Evolutionary conservation across 2,113 vertebrate genomes (phyloP).

Genomic region (Sigmodon hispidus): DNA sequence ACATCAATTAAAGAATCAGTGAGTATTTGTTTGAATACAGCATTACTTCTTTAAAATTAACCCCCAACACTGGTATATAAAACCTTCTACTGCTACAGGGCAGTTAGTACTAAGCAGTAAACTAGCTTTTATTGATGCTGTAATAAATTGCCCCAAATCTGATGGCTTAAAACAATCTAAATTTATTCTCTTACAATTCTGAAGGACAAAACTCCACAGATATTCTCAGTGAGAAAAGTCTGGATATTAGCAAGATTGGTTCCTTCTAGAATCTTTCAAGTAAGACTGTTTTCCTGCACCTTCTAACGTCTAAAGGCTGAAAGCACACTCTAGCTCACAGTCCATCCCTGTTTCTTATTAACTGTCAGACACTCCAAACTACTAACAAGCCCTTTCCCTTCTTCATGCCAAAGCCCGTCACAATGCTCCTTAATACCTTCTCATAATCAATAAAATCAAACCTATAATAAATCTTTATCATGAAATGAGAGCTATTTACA

Average conservation of each 20-base stretch:
- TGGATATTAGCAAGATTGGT: neutral
- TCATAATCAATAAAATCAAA: neutral
- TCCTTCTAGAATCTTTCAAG: neutral
- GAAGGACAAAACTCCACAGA: constrained; percentile 16
- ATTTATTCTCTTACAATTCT: neutral
- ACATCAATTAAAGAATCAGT: neutral
- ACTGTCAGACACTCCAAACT: neutral
- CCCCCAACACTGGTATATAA: neutral
- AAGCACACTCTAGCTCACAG: neutral
- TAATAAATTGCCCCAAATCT: neutral
- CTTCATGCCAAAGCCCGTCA: neutral
- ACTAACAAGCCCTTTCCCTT: neutral
- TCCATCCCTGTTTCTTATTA: neutral
- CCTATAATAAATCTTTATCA: neutral
- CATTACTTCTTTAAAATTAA: neutral
- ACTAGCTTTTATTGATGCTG: neutral
- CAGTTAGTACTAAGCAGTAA: neutral
- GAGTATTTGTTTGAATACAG: neutral
- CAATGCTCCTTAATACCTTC: neutral
- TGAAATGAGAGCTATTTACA: neutral
- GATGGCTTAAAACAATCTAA: neutral
- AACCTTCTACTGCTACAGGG: neutral
- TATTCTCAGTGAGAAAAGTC: neutral
- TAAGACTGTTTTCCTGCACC: neutral
- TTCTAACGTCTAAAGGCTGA: neutral